These are phyloP conservation scores for Botrylloides violaceus DNA, from an alignment of 23 tunicate species.

Conservation along the genomic window DNA sequence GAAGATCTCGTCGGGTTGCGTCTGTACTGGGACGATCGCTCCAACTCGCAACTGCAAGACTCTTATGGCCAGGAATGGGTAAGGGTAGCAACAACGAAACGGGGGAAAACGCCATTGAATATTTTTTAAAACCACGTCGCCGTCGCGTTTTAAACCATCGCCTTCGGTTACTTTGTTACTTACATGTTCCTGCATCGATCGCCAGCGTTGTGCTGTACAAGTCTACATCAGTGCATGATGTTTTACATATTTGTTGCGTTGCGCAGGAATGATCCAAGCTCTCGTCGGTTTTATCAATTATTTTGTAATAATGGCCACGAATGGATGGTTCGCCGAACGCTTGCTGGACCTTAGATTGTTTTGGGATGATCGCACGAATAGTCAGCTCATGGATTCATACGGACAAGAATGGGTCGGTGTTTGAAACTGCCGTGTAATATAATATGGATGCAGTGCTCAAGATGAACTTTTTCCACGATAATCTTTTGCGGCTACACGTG, in stretches of 20 bases:
- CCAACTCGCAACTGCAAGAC: constrained; percentile 47
- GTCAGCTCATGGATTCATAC: constrained; percentile 51
- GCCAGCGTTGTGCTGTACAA: too few species aligned
- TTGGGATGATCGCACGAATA: constrained; percentile 73
- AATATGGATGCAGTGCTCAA: neutral
- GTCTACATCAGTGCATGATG: too few species aligned
- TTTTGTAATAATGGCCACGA: constrained; percentile 77
- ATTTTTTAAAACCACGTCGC: too few species aligned
- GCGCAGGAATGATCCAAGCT: constrained; percentile 94
- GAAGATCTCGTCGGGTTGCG: constrained; percentile 45
- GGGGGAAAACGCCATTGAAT: neutral
- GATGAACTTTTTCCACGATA: too few species aligned
- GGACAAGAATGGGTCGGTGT: constrained; percentile 99
- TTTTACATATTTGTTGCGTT: too few species aligned
- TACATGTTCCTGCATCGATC: too few species aligned
- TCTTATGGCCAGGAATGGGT: constrained; percentile 99
- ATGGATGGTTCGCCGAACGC: constrained; percentile 71
- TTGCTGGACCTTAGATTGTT: constrained; percentile 41
- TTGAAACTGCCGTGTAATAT: constrained; percentile 3
- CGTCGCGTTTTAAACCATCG: constrained; percentile 2
- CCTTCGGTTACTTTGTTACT: too few species aligned
- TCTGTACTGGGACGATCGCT: constrained; percentile 71
- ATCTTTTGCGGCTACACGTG: too few species aligned
- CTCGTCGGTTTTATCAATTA: constrained; percentile 95
- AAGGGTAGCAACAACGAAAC: constrained; percentile 7